Evolutionary conservation across 2,797 vertebrate genomes (phyloP).

Genomic region (Aulostomus chinensis): DNA sequence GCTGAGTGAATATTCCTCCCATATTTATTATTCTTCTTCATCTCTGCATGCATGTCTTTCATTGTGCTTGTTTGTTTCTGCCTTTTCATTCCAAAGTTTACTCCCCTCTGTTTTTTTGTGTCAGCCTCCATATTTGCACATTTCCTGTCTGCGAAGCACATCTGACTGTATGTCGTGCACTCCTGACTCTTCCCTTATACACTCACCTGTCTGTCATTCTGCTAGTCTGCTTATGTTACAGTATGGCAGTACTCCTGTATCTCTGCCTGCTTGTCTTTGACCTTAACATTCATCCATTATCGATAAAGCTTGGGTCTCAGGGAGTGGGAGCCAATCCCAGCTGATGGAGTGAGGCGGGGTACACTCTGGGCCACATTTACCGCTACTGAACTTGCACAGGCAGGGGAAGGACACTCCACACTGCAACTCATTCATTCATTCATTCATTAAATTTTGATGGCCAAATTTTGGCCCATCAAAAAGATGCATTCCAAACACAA

Average conservation of each 20-base stretch:
- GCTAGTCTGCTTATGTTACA: constrained; percentile 19
- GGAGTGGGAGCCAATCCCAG: too few relatives aligned
- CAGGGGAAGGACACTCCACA: too few relatives aligned
- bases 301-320: too few relatives aligned
- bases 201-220: not conserved
- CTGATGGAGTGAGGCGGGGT: too few relatives aligned
- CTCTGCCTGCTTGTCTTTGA: constrained; percentile 2
- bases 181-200: constrained; percentile 1
- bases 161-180: too few relatives aligned
- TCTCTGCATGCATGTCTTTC: constrained; percentile 8
- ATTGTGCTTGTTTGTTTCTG: constrained; percentile 29
- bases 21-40: constrained; percentile 10
- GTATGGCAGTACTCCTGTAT: too few relatives aligned
- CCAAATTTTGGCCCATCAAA: too few relatives aligned
- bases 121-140: constrained; percentile 46
- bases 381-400: too few relatives aligned
- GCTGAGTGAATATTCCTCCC: constrained; percentile 16
- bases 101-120: constrained; percentile 27
- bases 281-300: constrained; percentile 1
- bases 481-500: too few relatives aligned
- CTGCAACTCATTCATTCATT: too few relatives aligned
- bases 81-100: constrained; percentile 44
- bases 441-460: too few relatives aligned
- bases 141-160: constrained; percentile 38
- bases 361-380: too few relatives aligned